Conservation (phyloP, 2,113 vertebrate genomes). For the Cranoglanis bouderius region DNA sequence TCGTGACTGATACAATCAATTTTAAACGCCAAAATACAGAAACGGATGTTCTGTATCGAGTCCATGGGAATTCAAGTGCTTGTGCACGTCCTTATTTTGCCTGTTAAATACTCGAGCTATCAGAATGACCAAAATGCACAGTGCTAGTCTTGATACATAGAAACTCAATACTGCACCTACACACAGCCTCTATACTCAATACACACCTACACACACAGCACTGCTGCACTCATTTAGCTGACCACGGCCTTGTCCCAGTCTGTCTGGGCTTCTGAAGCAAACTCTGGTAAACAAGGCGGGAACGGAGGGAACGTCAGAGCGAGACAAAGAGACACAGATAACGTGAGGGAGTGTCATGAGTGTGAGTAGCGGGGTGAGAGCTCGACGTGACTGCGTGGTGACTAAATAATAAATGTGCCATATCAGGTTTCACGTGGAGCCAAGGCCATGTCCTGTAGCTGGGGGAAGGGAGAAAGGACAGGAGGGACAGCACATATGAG, state of each 20-base stretch:
- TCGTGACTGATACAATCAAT: background rate
- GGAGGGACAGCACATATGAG: conserved; percentile 26
- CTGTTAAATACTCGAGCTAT: background rate
- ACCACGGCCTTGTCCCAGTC: background rate
- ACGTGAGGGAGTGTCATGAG: conserved; percentile 55
- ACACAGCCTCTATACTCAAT: background rate
- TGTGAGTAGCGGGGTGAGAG: conserved; percentile 65
- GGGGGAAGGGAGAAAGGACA: conserved; percentile 50
- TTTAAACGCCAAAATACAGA: background rate
- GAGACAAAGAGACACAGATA: conserved; percentile 31
- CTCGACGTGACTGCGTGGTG: conserved; percentile 69
- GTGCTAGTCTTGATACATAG: background rate
- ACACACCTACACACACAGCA: background rate
- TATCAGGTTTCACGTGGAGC: conserved; percentile 75
- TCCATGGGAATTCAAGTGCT: background rate
- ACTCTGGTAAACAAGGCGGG: conserved; percentile 22
- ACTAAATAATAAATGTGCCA: conserved; percentile 81
- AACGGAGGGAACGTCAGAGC: conserved; percentile 27
- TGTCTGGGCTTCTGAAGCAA: background rate
- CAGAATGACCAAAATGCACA: background rate
- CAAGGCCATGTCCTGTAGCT: conserved; percentile 64
- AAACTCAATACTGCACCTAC: conserved; percentile 7
- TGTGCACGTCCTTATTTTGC: background rate
- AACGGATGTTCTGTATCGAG: background rate
- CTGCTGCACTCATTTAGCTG: conserved; percentile 12